These are phyloP conservation scores for Anas acuta DNA, from an alignment of 2,797 vertebrate species.

Conservation along the genomic window DNA sequence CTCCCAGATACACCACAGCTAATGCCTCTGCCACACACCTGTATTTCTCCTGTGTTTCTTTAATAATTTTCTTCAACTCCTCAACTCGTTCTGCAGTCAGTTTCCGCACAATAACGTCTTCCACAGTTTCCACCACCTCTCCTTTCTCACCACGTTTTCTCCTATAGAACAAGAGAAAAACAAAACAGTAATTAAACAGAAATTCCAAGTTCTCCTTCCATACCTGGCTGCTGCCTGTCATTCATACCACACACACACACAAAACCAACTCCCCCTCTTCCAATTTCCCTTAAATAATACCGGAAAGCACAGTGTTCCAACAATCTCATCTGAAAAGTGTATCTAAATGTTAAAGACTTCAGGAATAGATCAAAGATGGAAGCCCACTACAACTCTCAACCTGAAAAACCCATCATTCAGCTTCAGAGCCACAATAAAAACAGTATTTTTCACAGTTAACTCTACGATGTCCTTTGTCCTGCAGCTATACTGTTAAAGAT, in stretches of 20 bases:
- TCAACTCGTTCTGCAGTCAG: conserved; percentile 94
- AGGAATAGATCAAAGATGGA: neutral
- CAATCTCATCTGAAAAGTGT: neutral
- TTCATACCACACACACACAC: neutral
- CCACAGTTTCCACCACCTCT: conserved; percentile 95
- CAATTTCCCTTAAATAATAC: neutral
- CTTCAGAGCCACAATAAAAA: neutral
- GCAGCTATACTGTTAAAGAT: neutral
- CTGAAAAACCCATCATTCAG: neutral
- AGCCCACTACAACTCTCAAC: neutral
- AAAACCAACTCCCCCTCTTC: neutral
- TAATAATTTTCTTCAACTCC: conserved; percentile 92
- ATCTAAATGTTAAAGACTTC: neutral
- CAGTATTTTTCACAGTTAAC: neutral
- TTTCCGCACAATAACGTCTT: conserved; percentile 94
- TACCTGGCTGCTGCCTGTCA: neutral
- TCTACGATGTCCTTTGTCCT: neutral
- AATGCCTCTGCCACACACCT: conserved; percentile 76
- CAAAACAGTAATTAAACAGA: neutral
- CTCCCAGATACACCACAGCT: neutral
- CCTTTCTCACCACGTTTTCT: conserved; percentile 95
- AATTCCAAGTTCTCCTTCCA: neutral
- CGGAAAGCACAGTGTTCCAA: neutral
- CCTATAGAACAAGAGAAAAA: conserved; percentile 66
- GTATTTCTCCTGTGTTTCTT: conserved; percentile 95